Evolutionary conservation across 1,140 invertebrate species (phyloP), one percentile per base, ranked within the genome.

Genomic region (Parasteatoda tepidariorum): DNA sequence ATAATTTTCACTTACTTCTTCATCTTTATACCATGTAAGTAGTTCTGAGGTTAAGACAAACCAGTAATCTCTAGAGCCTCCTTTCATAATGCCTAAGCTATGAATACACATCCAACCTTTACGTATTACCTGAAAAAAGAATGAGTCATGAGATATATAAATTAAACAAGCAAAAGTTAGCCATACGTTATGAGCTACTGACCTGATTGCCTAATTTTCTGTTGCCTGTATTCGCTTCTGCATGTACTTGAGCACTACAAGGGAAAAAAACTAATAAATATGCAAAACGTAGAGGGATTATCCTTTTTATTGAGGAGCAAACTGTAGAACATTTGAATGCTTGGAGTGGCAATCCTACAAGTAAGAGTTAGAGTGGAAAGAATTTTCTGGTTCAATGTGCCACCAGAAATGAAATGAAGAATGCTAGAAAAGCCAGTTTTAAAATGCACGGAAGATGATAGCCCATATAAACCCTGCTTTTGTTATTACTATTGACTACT

Each of bases 21-120:
- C 59, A 74, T 82, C 98, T 90, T 99, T 99, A 91, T 93, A 99
- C 98, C 98, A 99, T 61, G 97, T 98, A 87, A 99, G 94, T 88
- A 93, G 98, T 90, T 99, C 98, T 1, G 97, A 97, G 18, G 97
- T 98, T 24, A 99, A 91, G 67, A 99, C 97, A 90, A 99, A 99
- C 98, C 98, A 99, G 90, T 99, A 99, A 88, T 99, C 97, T 87
- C 95, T 93, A 30, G 96, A 97, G 62, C 96, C 96, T 90, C 96
- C 95, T 91, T 97, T 97, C 95, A 98, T 98, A 86, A 98, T 98
- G 84, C 96, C 96, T 87, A 98, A 92, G 91, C 98, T 98, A 89
- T 97, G 95, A 89, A 98, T 98, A 87, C 95, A 96, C 95, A 98
- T 97, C 90, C 95, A 99, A 55, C 98, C 98, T 91, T 99, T 99